Percentiles rank a stretch among this genome's conserved stretches.
Conservation (phyloP, 2,113 vertebrate species). For the Thryonomys swinderianus region DNA sequence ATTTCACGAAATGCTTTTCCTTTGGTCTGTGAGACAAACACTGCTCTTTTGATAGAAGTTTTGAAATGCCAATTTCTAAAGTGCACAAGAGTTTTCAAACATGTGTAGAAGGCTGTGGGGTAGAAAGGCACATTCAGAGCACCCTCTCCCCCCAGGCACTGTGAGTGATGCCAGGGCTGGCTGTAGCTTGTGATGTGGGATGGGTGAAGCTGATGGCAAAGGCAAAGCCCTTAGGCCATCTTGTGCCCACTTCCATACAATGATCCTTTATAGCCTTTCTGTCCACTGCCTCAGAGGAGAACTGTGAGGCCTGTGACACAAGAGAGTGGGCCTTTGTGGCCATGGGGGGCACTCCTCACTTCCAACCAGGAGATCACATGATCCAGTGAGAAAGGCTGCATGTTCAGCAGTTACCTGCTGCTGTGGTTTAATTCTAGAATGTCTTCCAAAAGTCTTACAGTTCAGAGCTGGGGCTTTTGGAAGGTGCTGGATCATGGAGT, state of each 20-base stretch:
- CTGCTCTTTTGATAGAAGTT: neutral
- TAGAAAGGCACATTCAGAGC: rapidly evolving
- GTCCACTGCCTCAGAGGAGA: neutral
- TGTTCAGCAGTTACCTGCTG: neutral
- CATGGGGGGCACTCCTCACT: neutral
- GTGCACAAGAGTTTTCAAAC: neutral
- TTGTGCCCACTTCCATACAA: no score
- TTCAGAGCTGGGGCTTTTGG: neutral
- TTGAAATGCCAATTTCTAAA: neutral
- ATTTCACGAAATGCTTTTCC: neutral
- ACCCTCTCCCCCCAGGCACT: neutral
- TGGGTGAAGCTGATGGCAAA: neutral
- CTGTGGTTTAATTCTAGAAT: neutral
- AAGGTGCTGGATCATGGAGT: neutral
- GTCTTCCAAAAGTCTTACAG: neutral
- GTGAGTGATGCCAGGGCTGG: neutral
- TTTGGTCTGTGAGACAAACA: neutral
- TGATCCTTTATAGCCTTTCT: neutral
- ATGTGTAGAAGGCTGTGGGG: rapidly evolving
- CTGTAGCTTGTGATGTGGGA: neutral
- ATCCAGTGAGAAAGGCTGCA: neutral
- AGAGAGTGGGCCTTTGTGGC: neutral
- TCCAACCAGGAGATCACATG: neutral
- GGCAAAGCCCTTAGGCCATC: neutral
- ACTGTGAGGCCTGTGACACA: no score